phyloP scores from a whole-genome alignment of 2,797 vertebrate species.

The Columba guinea region DNA sequence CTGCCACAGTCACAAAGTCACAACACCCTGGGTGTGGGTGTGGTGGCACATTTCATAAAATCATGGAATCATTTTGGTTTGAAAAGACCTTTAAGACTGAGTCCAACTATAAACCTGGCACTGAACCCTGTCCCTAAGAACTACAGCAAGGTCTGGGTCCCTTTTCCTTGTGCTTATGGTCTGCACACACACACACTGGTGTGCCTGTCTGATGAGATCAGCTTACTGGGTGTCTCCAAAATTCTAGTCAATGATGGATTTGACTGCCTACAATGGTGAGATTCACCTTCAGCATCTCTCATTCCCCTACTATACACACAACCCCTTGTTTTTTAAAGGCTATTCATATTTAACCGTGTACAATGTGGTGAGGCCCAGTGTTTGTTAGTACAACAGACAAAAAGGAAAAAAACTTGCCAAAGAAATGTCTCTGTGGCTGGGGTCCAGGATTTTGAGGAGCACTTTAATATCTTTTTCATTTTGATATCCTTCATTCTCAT shows the following conservation, averaged over 20 bases:
- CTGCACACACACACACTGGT: rapidly evolving
- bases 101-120: too few relatives aligned
- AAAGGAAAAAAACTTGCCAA: conserved; percentile 80
- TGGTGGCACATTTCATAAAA: rapidly evolving
- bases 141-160: neutral
- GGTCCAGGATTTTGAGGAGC: conserved; percentile 94
- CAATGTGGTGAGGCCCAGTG: neutral
- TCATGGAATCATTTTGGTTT: too few relatives aligned
- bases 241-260: too few relatives aligned
- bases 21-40: rapidly evolving
- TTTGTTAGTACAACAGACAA: neutral
- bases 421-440: conserved; percentile 95
- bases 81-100: too few relatives aligned
- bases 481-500: conserved; percentile 82
- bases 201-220: neutral
- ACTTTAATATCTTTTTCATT: conserved; percentile 90
- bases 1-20: neutral
- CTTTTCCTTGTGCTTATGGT: rapidly evolving
- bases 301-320: neutral
- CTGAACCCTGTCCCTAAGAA: too few relatives aligned
- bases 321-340: neutral
- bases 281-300: neutral
- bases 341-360: neutral
- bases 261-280: neutral
- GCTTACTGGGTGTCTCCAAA: neutral